Evolutionary conservation across 30 jellyfish, hydroid and myxozoan genomes (phyloP).

Genomic region (Aurelia aurita complex sp. Pacific): DNA sequence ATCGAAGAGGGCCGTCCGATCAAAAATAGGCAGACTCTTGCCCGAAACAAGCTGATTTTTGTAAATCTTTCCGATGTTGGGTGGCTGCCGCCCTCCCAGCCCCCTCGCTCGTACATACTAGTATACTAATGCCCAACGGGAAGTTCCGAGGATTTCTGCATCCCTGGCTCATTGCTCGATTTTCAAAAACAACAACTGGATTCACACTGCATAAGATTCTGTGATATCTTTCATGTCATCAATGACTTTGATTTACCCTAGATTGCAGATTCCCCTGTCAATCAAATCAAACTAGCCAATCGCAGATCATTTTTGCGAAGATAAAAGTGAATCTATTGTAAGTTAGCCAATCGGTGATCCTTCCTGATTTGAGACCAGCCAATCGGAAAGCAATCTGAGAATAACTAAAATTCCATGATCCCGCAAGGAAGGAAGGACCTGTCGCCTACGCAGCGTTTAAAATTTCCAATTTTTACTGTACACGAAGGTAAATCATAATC

Average conservation of each 20-base stretch:
- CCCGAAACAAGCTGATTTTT: too few relatives aligned
- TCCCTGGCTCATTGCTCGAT: too few relatives aligned
- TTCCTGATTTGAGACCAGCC: neutral
- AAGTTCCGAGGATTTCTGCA: too few relatives aligned
- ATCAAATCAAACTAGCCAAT: slow-evolving; percentile 33
- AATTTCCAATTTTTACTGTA: too few relatives aligned
- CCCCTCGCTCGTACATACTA: too few relatives aligned
- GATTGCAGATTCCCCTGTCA: slow-evolving; percentile 17
- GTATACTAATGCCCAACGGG: too few relatives aligned
- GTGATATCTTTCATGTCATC: neutral
- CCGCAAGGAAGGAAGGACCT: neutral
- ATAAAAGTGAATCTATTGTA: slow-evolving; percentile 52
- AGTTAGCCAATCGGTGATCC: slow-evolving; percentile 58
- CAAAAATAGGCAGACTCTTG: too few relatives aligned
- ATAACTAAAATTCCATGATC: slow-evolving; percentile 26
- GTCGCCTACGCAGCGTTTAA: too few relatives aligned
- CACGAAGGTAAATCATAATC: too few relatives aligned
- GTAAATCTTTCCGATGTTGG: too few relatives aligned
- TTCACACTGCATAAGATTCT: neutral
- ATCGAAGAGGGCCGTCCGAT: too few relatives aligned
- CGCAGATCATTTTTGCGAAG: slow-evolving; percentile 32
- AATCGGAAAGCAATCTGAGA: slow-evolving; percentile 60
- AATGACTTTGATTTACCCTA: neutral
- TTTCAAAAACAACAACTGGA: neutral
- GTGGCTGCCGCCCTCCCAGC: too few relatives aligned